These are phyloP conservation scores for Brachynemurus nebulosus DNA, from an alignment of 2,888 invertebrate genomes.

Conservation along the genomic window DNA sequence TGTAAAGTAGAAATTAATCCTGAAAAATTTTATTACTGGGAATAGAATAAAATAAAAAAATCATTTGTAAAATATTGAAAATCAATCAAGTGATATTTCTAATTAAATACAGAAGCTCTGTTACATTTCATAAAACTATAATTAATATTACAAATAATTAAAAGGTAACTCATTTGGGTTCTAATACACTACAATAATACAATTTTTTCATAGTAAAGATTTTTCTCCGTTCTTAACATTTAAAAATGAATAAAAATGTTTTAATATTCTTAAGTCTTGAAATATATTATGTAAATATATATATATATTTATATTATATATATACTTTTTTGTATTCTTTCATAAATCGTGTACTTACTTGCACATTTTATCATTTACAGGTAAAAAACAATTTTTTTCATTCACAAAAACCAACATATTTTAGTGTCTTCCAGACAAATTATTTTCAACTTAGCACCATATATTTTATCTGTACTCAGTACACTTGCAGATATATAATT, in stretches of 20 bases:
- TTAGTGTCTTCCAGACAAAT: background rate
- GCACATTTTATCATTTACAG: too few relatives aligned
- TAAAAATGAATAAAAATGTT: too few relatives aligned
- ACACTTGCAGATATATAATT: background rate
- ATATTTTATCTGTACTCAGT: background rate
- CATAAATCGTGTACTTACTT: too few relatives aligned
- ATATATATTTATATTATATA: too few relatives aligned
- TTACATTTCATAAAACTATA: background rate
- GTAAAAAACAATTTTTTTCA: background rate
- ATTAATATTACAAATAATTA: background rate
- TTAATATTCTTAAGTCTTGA: too few relatives aligned
- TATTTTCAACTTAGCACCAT: slow-evolving; percentile 1
- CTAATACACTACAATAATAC: background rate
- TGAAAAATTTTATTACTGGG: too few relatives aligned
- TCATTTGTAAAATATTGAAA: slow-evolving; percentile 1
- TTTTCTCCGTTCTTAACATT: too few relatives aligned
- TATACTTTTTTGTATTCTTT: too few relatives aligned
- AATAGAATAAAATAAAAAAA: background rate
- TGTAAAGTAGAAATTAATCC: too few relatives aligned
- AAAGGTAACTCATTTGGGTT: background rate
- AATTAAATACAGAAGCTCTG: slow-evolving; percentile 2
- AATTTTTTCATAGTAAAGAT: too few relatives aligned
- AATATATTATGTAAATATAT: too few relatives aligned
- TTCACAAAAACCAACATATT: background rate
- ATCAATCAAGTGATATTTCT: slow-evolving; percentile 2